Percentiles rank a stretch among this genome's conserved stretches.
phyloP scores from a whole-genome alignment of 2,797 vertebrate species.

The Pampus argenteus region DNA sequence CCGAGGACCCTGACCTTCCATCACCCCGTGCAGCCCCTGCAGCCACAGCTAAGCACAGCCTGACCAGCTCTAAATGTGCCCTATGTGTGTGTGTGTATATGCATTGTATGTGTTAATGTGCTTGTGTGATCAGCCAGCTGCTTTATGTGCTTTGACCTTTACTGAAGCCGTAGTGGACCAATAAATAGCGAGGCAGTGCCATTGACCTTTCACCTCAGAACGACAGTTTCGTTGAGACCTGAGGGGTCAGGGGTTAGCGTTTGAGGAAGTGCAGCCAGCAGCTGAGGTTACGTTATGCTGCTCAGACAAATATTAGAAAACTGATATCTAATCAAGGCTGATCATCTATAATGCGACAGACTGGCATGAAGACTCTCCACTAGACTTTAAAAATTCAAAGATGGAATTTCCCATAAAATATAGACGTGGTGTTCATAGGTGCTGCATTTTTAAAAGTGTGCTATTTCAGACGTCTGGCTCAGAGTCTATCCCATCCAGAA shows the following conservation, averaged over 20 bases:
- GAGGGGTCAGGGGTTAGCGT: constrained; percentile 51
- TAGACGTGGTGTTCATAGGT: constrained; percentile 42
- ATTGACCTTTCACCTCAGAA: constrained; percentile 67
- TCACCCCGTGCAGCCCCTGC: constrained; percentile 24
- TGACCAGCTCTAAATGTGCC: constrained; percentile 43
- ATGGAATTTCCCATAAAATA: constrained; percentile 60
- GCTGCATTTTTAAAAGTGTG: constrained; percentile 57
- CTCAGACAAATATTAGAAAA: constrained; percentile 27
- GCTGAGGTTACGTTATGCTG: constrained; percentile 32
- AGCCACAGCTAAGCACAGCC: constrained; percentile 44
- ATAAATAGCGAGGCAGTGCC: constrained; percentile 66
- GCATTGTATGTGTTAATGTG: constrained; percentile 58
- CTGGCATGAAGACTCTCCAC: constrained; percentile 20
- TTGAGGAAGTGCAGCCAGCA: constrained; percentile 60
- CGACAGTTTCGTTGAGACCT: constrained; percentile 53
- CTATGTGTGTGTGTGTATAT: constrained; percentile 32
- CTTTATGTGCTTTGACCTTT: constrained; percentile 72
- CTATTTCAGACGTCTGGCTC: constrained; percentile 54
- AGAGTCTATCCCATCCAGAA: constrained; percentile 38
- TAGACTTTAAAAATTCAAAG: constrained; percentile 42
- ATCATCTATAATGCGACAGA: constrained; percentile 33
- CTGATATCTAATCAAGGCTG: constrained; percentile 17
- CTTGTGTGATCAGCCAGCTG: constrained; percentile 63
- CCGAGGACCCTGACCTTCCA: constrained; percentile 56
- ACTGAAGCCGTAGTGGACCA: constrained; percentile 57